phyloP scores from a whole-genome alignment of 1,140 invertebrate genomes.

The Probaryconus sp. region DNA sequence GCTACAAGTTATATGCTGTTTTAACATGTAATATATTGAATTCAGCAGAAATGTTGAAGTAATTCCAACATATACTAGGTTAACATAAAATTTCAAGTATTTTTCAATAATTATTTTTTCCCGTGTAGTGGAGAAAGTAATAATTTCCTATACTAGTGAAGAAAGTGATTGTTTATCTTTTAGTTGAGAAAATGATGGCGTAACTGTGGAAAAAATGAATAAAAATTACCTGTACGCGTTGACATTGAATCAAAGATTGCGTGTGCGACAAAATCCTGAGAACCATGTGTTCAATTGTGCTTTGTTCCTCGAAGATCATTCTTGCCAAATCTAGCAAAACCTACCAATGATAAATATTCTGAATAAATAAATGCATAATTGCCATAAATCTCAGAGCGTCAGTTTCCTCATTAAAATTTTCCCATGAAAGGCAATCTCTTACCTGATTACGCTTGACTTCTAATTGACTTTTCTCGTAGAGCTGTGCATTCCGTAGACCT shows the following conservation, averaged over 20 bases:
- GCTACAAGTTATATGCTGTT: too few relatives aligned
- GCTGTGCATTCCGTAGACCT: conserved; percentile 94
- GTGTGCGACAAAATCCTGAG: conserved; percentile 96
- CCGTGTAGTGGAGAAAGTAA: too few relatives aligned
- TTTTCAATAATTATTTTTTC: too few relatives aligned
- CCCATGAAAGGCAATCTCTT: conserved; percentile 41
- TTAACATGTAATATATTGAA: too few relatives aligned
- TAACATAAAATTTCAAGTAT: too few relatives aligned
- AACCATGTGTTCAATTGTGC: conserved; percentile 96
- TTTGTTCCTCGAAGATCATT: conserved; percentile 98
- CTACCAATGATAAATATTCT: conserved; percentile 70
- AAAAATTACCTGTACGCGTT: conserved; percentile 89
- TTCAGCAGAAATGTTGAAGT: too few relatives aligned
- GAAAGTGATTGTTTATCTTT: too few relatives aligned
- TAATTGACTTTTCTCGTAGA: conserved; percentile 95
- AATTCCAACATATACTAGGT: too few relatives aligned
- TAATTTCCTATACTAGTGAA: too few relatives aligned
- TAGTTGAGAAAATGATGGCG: neutral
- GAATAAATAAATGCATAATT: conserved; percentile 40
- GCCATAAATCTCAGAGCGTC: too few relatives aligned
- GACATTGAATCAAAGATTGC: conserved; percentile 95
- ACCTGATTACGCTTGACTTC: conserved; percentile 97
- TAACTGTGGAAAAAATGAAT: too few relatives aligned
- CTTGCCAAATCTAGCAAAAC: conserved; percentile 94
- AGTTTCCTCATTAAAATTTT: conserved; percentile 23